Conservation (phyloP, 2,888 invertebrate genomes). For the Spodoptera littoralis region DNA sequence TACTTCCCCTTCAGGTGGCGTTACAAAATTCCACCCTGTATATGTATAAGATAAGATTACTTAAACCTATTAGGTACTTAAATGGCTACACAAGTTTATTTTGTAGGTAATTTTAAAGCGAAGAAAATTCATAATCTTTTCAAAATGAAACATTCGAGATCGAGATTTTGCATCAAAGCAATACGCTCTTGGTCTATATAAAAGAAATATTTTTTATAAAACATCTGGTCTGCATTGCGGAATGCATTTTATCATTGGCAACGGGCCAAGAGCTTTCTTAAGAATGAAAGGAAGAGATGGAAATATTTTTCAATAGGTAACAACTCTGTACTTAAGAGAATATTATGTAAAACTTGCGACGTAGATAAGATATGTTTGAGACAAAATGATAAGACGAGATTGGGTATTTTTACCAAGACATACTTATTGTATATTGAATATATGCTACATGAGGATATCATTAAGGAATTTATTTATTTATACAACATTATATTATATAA, state of each 20-base stretch:
- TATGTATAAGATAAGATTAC: no score
- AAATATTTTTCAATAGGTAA: not conserved
- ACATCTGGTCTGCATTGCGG: constrained; percentile 19
- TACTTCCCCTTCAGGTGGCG: no score
- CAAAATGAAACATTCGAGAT: not conserved
- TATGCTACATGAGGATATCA: no score
- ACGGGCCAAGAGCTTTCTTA: constrained; percentile 8
- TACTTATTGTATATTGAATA: no score
- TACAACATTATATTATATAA: no score
- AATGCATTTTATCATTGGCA: constrained; percentile 24
- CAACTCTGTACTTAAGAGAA: not conserved
- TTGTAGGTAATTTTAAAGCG: no score
- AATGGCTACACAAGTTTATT: no score
- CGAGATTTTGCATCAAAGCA: not conserved
- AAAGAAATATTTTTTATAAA: constrained; percentile 26
- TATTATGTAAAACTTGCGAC: constrained; percentile 7
- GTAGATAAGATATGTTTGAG: constrained; percentile 15
- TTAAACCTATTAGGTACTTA: no score
- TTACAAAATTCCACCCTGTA: no score
- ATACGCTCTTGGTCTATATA: constrained; percentile 4
- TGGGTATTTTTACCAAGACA: constrained; percentile 2
- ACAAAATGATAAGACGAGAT: constrained; percentile 4
- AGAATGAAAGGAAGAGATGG: not conserved
- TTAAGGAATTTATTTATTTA: no score
- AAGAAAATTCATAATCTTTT: no score